These are phyloP conservation scores for Eonycteris spelaea DNA, from an alignment of 2,113 vertebrate genomes.

Conservation along the genomic window DNA sequence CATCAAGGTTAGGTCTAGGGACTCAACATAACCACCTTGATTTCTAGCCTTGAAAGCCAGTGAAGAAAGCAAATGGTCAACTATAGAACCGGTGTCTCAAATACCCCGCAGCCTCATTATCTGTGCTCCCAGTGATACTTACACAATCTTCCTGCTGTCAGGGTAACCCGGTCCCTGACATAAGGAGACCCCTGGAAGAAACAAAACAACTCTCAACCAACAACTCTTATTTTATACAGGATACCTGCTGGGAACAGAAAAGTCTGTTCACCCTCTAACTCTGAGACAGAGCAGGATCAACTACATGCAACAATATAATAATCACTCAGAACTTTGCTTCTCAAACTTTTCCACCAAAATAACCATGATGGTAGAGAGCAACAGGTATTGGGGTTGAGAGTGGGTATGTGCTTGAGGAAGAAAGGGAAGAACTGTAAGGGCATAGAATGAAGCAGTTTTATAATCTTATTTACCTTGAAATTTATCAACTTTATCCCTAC, in stretches of 20 bases:
- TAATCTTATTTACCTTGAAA: conserved; percentile 20
- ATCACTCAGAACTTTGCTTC: neutral
- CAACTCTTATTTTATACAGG: conserved; percentile 40
- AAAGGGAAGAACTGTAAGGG: neutral
- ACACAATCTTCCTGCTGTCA: conserved; percentile 84
- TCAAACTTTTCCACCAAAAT: neutral
- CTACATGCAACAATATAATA: neutral
- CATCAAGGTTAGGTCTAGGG: neutral
- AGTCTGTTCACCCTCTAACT: neutral
- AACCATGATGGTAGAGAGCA: neutral
- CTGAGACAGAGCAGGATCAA: neutral
- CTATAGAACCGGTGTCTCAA: conserved; percentile 30
- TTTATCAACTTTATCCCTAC: neutral
- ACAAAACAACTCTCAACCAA: conserved; percentile 68
- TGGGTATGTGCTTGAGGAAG: neutral
- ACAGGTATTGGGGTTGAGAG: neutral
- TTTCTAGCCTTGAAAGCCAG: conserved; percentile 27
- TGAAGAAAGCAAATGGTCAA: neutral
- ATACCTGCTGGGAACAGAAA: conserved; percentile 31
- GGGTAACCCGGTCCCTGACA: conserved; percentile 82
- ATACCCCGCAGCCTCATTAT: neutral
- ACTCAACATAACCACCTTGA: neutral
- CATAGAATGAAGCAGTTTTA: neutral
- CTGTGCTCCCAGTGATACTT: conserved; percentile 79
- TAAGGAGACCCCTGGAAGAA: conserved; percentile 83